These are phyloP conservation scores for Opisthocomus hoazin DNA, from an alignment of 2,113 vertebrate genomes.

Conservation along the genomic window DNA sequence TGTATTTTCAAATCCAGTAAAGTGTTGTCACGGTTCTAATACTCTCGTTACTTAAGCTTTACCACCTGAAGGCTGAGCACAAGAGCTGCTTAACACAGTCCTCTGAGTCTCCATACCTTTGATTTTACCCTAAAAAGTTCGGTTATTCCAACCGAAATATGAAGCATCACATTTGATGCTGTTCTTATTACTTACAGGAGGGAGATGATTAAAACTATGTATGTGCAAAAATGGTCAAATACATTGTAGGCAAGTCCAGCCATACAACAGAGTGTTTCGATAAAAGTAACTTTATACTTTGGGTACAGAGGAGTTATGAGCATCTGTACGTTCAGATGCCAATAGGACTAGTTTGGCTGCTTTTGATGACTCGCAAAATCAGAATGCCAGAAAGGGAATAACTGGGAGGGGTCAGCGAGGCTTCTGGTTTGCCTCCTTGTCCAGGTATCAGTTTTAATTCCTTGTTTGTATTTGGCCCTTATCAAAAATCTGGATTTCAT, in stretches of 20 bases:
- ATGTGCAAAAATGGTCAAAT: neutral
- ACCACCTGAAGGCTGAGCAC: conserved; percentile 44
- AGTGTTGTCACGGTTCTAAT: conserved; percentile 35
- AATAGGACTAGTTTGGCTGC: neutral
- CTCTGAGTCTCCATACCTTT: neutral
- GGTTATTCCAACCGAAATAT: neutral
- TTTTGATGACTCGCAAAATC: neutral
- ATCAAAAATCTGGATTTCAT: neutral
- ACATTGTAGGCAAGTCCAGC: neutral
- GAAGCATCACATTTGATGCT: neutral
- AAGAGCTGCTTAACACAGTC: conserved; percentile 24
- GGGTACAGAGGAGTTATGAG: neutral
- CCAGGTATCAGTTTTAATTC: neutral
- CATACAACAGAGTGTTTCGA: neutral
- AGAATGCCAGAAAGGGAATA: neutral
- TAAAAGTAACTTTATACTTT: neutral
- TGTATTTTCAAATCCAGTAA: conserved; percentile 46
- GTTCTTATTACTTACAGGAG: neutral
- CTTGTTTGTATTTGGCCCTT: neutral
- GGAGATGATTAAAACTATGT: neutral
- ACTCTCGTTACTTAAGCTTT: neutral
- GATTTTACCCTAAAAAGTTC: neutral
- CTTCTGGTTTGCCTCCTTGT: neutral
- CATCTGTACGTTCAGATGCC: neutral
- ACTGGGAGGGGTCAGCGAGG: neutral